These are phyloP conservation scores for Helicolenus hilgendorfi DNA, from an alignment of 2,797 vertebrate species.

Conservation along the genomic window DNA sequence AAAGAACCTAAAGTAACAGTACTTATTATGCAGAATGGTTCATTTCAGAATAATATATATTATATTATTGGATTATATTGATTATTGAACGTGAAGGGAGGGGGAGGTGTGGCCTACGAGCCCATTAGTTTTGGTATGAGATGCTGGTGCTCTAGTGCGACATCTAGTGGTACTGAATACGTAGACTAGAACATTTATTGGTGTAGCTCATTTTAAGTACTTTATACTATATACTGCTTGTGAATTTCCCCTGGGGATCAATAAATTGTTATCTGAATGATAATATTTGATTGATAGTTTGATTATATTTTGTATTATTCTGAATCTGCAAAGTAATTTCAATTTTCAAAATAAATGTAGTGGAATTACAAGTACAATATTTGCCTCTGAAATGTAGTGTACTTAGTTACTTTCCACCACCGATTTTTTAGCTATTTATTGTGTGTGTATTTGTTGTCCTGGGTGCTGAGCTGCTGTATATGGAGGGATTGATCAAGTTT, in stretches of 20 bases:
- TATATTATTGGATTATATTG: too few relatives aligned
- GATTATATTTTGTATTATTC: not conserved
- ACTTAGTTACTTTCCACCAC: not conserved
- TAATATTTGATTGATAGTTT: not conserved
- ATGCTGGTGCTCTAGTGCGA: rapidly evolving
- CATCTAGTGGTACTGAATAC: too few relatives aligned
- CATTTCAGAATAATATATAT: too few relatives aligned
- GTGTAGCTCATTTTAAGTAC: not conserved
- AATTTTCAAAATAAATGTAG: not conserved
- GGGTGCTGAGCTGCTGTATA: not conserved
- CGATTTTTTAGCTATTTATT: not conserved
- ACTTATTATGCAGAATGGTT: too few relatives aligned
- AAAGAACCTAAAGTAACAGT: too few relatives aligned
- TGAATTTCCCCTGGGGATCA: too few relatives aligned
- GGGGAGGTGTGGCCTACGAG: too few relatives aligned
- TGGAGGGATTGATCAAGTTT: not conserved
- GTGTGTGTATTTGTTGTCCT: not conserved
- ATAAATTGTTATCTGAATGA: not conserved
- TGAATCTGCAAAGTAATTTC: not conserved
- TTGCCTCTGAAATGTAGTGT: not conserved
- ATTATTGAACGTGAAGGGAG: too few relatives aligned
- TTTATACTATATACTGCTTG: not conserved
- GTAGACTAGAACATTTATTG: not conserved
- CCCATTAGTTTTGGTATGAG: rapidly evolving
- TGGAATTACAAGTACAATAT: not conserved